phyloP scores from a whole-genome alignment of 2,113 vertebrate species.

The Ursus arctos region DNA sequence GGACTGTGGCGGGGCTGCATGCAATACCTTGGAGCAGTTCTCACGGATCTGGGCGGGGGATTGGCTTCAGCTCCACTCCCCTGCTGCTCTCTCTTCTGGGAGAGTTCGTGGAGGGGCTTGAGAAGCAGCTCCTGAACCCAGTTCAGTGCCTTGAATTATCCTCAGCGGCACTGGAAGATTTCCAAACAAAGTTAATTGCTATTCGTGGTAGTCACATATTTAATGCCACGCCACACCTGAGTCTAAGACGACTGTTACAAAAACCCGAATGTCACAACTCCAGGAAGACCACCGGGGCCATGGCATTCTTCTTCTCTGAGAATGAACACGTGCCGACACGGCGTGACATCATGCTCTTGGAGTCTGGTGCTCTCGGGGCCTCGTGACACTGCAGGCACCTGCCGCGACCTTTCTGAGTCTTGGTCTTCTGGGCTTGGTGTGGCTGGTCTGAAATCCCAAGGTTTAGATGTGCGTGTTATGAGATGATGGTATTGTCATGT shows the following conservation, averaged over 20 bases:
- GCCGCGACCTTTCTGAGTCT: fast-evolving
- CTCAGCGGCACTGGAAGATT: constrained; percentile 57
- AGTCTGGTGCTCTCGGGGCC: background rate
- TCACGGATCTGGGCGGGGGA: background rate
- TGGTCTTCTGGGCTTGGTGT: fast-evolving
- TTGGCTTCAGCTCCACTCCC: background rate
- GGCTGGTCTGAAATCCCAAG: background rate
- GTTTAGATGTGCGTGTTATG: fast-evolving
- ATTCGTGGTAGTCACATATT: background rate
- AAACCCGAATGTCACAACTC: background rate
- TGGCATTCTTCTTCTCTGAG: background rate
- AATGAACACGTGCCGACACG: fast-evolving
- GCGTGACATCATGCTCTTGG: fast-evolving
- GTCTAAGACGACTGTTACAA: background rate
- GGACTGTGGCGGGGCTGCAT: no score
- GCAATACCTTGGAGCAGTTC: fast-evolving
- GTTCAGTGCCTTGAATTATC: background rate
- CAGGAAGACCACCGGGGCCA: background rate
- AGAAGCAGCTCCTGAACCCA: background rate
- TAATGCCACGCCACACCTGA: background rate
- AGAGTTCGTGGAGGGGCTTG: background rate
- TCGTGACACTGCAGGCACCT: fast-evolving
- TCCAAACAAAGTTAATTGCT: constrained; percentile 71
- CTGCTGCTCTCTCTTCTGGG: background rate
- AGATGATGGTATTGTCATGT: fast-evolving